Conservation (phyloP, 2,113 vertebrate genomes). For the Microcebus murinus region DNA sequence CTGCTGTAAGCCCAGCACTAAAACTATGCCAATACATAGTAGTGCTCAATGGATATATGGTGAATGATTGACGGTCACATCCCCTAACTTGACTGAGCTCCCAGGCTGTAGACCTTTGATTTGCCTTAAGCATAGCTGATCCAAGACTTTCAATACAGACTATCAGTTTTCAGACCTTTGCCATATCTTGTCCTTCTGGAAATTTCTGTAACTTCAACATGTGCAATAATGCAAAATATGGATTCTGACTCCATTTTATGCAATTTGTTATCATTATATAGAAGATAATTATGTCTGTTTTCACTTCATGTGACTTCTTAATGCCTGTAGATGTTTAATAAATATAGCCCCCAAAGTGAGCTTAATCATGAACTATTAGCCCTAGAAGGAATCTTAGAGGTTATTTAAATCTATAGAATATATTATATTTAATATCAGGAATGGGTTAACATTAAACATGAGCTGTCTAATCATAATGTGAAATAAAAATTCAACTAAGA, state of each 20-base stretch:
- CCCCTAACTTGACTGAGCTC: background rate
- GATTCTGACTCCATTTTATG: background rate
- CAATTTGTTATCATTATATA: background rate
- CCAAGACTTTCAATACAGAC: background rate
- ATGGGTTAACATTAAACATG: background rate
- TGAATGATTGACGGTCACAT: background rate
- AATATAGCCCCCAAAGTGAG: slow-evolving; percentile 9
- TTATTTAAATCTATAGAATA: background rate
- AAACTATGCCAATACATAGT: background rate
- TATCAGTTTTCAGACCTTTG: background rate
- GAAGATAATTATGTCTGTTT: background rate
- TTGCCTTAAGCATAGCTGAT: background rate
- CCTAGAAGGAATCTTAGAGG: background rate
- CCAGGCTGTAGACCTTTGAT: background rate
- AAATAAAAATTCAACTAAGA: slow-evolving; percentile 20
- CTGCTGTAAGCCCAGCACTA: background rate
- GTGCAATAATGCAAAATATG: background rate
- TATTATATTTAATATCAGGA: background rate
- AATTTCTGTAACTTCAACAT: slow-evolving; percentile 36
- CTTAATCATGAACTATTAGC: background rate
- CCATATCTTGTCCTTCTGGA: background rate
- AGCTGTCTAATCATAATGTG: background rate
- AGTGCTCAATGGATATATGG: background rate
- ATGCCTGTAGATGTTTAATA: background rate
- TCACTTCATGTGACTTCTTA: background rate